Evolutionary conservation across 2,113 vertebrate species (phyloP).

Genomic region (Octodon degus): DNA sequence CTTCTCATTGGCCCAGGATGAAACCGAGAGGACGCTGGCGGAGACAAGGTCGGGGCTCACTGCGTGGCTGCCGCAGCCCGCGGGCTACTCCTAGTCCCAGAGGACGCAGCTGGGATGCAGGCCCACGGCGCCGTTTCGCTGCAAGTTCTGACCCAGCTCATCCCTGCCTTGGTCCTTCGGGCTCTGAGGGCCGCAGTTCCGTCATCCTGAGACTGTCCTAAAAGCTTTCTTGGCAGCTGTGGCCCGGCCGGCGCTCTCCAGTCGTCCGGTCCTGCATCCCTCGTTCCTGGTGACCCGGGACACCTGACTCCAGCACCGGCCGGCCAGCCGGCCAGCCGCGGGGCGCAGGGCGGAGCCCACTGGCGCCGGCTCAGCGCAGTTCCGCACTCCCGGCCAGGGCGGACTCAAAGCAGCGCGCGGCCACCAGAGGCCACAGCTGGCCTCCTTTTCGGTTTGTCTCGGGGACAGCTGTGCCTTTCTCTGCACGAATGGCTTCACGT

Average conservation of each 20-base stretch:
- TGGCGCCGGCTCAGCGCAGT: constrained; percentile 95
- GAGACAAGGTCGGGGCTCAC: constrained; percentile 33
- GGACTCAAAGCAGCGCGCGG: constrained; percentile 96
- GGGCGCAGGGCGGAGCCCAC: constrained; percentile 90
- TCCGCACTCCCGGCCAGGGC: constrained; percentile 96
- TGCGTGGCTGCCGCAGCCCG: constrained; percentile 53
- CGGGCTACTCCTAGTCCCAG: constrained; percentile 77
- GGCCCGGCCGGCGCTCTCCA: constrained; percentile 95
- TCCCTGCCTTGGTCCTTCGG: constrained; percentile 84
- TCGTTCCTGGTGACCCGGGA: no score
- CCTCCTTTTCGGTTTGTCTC: constrained; percentile 93
- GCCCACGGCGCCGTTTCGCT: constrained; percentile 65
- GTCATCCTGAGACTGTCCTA: constrained; percentile 87
- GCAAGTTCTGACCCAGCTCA: constrained; percentile 40
- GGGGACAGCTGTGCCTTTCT: constrained; percentile 95
- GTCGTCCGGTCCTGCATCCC: constrained; percentile 97
- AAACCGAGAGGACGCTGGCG: background rate
- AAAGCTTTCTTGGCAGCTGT: constrained; percentile 97
- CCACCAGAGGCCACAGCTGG: constrained; percentile 87
- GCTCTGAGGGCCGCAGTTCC: constrained; percentile 94
- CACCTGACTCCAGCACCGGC: no score
- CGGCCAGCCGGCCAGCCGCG: no score
- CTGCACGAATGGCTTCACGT: constrained; percentile 96
- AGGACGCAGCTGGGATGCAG: constrained; percentile 74
- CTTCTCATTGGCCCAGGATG: background rate